Evolutionary conservation across 2,113 vertebrate genomes (phyloP).

Genomic region (Epinephelus lanceolatus): DNA sequence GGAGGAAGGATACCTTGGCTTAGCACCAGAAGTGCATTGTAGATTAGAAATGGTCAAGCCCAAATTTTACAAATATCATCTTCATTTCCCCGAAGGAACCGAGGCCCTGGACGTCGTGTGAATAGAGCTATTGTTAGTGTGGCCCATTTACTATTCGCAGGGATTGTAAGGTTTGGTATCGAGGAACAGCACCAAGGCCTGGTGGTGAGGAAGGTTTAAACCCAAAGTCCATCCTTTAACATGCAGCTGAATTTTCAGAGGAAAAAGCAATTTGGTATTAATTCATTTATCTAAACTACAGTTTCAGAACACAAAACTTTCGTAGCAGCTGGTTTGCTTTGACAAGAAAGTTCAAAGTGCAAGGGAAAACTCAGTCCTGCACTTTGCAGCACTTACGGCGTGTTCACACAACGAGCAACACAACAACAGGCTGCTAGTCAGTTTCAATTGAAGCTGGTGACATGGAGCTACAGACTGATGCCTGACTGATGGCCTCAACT

Average conservation of each 20-base stretch:
- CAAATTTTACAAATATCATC: constrained; percentile 60
- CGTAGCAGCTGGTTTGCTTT: background rate
- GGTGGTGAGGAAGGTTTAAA: constrained; percentile 15
- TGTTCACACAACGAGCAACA: no score
- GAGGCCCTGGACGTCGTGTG: constrained; percentile 37
- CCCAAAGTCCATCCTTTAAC: background rate
- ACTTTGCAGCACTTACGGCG: background rate
- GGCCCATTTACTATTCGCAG: constrained; percentile 36
- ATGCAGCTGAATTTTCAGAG: background rate
- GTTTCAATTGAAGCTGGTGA: no score
- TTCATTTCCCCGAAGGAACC: constrained; percentile 33
- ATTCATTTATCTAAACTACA: background rate
- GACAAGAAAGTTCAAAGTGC: background rate
- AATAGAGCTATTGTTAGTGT: constrained; percentile 52
- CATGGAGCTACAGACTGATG: no score
- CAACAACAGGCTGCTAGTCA: no score
- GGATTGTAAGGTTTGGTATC: constrained; percentile 36
- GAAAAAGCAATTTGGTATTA: background rate
- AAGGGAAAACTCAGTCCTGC: background rate
- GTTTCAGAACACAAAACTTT: background rate
- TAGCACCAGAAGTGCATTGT: constrained; percentile 45
- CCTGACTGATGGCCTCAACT: no score
- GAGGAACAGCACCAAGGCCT: background rate
- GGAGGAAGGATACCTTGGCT: constrained; percentile 30
- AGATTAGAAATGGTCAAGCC: constrained; percentile 45